Base-by-base conservation (phyloP, 2,113 vertebrate genomes). In the Montifringilla adamsi region DNA sequence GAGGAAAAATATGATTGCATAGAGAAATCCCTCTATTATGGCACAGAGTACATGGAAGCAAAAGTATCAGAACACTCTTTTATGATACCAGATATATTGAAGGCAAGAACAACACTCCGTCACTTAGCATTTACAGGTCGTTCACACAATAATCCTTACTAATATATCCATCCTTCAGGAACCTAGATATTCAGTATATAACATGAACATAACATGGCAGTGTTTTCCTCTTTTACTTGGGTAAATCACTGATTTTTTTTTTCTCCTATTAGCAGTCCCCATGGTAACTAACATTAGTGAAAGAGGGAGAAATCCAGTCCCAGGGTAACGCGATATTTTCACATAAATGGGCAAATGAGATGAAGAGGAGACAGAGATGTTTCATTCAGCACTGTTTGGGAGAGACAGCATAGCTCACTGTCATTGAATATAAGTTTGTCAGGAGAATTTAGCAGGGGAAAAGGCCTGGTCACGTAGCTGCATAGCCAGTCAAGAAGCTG, bases 401-500 rank as follows among this genome's bases (percentile, higher is more conserved):
- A 84, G 13, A 59, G 27, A 39, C 24, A 10, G 6, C 33, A 49
- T 3, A 66, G 43, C 49, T 77, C 73, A 13, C n/a, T 64, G 26
- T 11, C 31, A 21, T 23, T 37, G 31, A 87, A 59, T 8, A n/a
- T 3, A 11, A 81, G 24, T 35, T 72, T 56, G 28, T 47, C 49
- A 73, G 28, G 33, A 83, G 39, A 68, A 53, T 37, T 87, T 43
- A 60, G 35, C 24, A 41, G 9, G 9, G 11, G 7, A 20, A 44
- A 33, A 77, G 39, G 7, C 12, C 39, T 79, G 52, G 31, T 44
- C 53, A 35, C 0, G 0, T 16, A 50, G 20, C 17, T 18, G 6
- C 5, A 12, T 1, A 83, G 26, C 11, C 56, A 35, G 63, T 44
- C 37, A 33, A 31, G 37, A 41, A 50, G 69, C 35, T 67, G 55